Conservation (phyloP, 2,888 invertebrate genomes). For the Cybosia mesomella region DNA sequence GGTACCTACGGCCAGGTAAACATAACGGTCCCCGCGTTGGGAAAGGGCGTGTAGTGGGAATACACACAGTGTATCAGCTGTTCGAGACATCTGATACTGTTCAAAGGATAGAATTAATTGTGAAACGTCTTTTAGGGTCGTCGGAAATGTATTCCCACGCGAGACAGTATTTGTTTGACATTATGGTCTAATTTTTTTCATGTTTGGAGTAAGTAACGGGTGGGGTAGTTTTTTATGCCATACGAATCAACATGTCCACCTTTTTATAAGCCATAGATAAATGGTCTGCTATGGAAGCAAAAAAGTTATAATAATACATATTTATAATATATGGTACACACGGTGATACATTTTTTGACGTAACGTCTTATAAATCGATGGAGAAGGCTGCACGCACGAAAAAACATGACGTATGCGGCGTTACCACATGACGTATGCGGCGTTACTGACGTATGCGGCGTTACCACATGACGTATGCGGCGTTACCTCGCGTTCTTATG, state of each 20-base stretch:
- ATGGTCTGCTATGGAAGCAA: background rate
- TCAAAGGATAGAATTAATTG: background rate
- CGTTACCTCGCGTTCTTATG: too few species aligned
- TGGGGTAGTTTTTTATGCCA: background rate
- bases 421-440: too few species aligned
- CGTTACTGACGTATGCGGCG: too few species aligned
- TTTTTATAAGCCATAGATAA: background rate
- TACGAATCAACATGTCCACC: background rate
- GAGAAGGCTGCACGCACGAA: too few species aligned
- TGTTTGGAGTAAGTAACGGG: background rate
- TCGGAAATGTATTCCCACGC: slow-evolving; percentile 2
- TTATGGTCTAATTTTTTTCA: slow-evolving; percentile 5
- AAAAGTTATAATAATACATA: background rate
- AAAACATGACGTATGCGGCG: too few species aligned
- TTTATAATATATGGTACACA: too few species aligned
- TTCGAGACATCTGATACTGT: slow-evolving; percentile 19
- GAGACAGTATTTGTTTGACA: background rate
- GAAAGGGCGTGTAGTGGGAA: slow-evolving; percentile 19
- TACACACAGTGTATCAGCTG: slow-evolving; percentile 17
- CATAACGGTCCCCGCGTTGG: slow-evolving; percentile 28
- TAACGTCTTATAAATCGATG: too few species aligned
- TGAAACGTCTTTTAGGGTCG: background rate
- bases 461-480: too few species aligned
- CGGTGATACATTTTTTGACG: too few species aligned
- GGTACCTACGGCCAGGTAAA: slow-evolving; percentile 33